phyloP scores from a whole-genome alignment of 2,888 invertebrate species.

The Pachycephus smyrnensis region DNA sequence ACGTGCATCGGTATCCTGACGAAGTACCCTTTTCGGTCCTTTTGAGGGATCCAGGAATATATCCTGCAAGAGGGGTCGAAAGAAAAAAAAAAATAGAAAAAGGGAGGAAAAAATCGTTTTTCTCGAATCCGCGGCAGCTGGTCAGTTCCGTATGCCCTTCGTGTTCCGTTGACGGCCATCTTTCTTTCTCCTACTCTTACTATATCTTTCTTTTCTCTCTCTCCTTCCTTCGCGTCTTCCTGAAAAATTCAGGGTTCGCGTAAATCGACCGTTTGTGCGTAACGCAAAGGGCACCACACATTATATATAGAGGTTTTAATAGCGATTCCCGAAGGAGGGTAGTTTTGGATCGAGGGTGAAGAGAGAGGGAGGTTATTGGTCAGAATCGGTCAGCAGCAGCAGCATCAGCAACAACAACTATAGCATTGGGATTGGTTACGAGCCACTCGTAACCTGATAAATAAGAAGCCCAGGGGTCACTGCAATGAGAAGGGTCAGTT shows the following conservation, averaged over 20 bases:
- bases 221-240: constrained; percentile 6
- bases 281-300: constrained; percentile 14
- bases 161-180: background rate
- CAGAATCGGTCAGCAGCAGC: background rate
- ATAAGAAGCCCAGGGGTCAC: constrained; percentile 58
- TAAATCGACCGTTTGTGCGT: constrained; percentile 29
- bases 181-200: background rate
- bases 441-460: constrained; percentile 58
- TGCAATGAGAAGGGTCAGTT: constrained; percentile 56
- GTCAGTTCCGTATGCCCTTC: background rate
- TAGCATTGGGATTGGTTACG: constrained; percentile 34
- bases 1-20: background rate
- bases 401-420: background rate
- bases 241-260: constrained; percentile 19
- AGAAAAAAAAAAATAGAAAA: background rate
- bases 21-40: background rate
- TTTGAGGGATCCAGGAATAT: background rate
- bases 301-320: background rate
- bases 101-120: background rate
- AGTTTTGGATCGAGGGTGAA: background rate
- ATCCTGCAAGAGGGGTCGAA: background rate
- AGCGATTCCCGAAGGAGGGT: constrained; percentile 21
- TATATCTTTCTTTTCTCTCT: constrained; percentile 1
- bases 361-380: constrained; percentile 20
- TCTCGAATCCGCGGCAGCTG: background rate